These are phyloP conservation scores for Okapia johnstoni DNA, from an alignment of 2,113 vertebrate genomes.

Conservation along the genomic window DNA sequence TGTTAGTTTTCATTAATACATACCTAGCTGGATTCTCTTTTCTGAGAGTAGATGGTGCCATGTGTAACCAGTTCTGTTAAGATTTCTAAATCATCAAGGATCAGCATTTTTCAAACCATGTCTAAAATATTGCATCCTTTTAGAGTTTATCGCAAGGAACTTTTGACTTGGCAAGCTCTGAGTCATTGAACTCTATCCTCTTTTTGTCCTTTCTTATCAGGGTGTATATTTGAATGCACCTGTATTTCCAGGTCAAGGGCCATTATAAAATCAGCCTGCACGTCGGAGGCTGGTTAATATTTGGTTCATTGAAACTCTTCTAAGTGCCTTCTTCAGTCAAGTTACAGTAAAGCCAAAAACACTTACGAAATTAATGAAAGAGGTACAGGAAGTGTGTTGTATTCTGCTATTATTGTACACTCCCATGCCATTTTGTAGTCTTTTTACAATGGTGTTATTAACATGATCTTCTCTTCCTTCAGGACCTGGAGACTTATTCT, in stretches of 20 bases:
- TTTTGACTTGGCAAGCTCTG: background rate
- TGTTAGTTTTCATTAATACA: background rate
- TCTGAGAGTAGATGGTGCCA: background rate
- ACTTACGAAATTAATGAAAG: background rate
- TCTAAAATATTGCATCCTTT: background rate
- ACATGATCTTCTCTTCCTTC: background rate
- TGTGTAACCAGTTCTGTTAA: background rate
- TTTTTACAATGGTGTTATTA: conserved; percentile 5
- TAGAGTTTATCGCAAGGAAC: background rate
- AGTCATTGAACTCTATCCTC: conserved; percentile 29
- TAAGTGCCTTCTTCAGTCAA: conserved; percentile 32
- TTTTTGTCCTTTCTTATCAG: conserved; percentile 54
- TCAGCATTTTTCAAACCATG: background rate
- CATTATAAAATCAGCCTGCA: conserved; percentile 61
- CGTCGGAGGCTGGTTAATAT: conserved; percentile 57
- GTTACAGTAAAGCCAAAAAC: background rate
- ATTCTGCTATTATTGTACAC: background rate
- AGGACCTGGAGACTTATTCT: background rate
- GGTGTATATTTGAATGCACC: conserved; percentile 51
- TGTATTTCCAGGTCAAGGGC: conserved; percentile 65
- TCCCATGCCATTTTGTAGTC: background rate
- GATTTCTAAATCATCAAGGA: background rate
- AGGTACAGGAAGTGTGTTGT: background rate
- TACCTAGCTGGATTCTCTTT: background rate
- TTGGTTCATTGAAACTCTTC: conserved; percentile 25